Evolutionary conservation across 2,888 invertebrate species (phyloP).

Genomic region (Ptychoptera albimana): DNA sequence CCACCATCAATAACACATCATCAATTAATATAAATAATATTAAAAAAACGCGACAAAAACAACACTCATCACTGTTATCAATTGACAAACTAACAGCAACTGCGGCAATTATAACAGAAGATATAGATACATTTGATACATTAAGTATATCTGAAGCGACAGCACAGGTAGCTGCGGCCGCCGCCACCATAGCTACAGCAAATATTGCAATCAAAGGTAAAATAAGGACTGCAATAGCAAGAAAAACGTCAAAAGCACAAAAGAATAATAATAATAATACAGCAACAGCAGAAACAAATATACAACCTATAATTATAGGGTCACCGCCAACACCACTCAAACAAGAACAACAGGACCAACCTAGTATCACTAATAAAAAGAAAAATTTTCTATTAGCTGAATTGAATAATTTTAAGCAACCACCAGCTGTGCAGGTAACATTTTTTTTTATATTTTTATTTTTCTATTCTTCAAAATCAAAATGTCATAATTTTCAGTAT

Average conservation of each 20-base stretch:
- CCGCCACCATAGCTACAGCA: background rate
- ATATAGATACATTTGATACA: background rate
- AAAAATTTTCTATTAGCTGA: conserved; percentile 11
- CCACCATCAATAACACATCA: conserved; percentile 1
- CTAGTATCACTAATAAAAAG: conserved; percentile 7
- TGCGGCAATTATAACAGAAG: too few species aligned
- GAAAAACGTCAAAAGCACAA: background rate
- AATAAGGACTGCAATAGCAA: background rate
- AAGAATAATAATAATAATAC: conserved; percentile 4
- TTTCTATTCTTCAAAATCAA: background rate
- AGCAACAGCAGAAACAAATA: conserved; percentile 5
- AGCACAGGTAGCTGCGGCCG: background rate
- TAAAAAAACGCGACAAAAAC: background rate
- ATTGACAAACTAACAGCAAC: too few species aligned
- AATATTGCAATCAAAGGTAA: background rate
- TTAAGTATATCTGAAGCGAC: background rate
- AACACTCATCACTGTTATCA: too few species aligned
- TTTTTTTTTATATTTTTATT: background rate
- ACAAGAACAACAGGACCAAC: conserved; percentile 2
- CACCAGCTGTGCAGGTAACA: conserved; percentile 13
- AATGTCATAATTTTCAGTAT: background rate
- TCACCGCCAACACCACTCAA: conserved; percentile 7
- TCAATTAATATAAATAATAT: background rate
- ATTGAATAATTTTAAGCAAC: conserved; percentile 13
- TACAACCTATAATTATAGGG: conserved; percentile 3